Conservation (phyloP, 2,888 invertebrate genomes). For the Scelioninae gen. 1 region DNA sequence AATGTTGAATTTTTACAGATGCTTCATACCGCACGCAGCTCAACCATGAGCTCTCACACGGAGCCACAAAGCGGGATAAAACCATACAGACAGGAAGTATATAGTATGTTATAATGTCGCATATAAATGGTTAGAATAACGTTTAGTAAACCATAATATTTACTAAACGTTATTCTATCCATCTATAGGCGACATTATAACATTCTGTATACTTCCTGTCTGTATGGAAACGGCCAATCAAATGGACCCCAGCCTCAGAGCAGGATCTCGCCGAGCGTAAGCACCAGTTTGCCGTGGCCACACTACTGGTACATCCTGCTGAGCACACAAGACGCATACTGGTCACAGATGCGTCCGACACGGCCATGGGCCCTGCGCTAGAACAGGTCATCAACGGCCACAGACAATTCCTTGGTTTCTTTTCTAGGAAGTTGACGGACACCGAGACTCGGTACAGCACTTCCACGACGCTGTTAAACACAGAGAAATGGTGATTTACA, state of each 20-base stretch:
- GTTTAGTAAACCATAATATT: too few relatives aligned
- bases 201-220: too few relatives aligned
- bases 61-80: background rate
- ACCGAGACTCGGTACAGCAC: background rate
- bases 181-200: too few relatives aligned
- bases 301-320: background rate
- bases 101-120: too few relatives aligned
- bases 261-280: background rate
- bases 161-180: too few relatives aligned
- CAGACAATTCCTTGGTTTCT: conserved; percentile 36
- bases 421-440: conserved; percentile 12
- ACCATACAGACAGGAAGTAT: too few relatives aligned
- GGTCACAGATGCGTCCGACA: conserved; percentile 47
- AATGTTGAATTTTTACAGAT: background rate
- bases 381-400: conserved; percentile 15
- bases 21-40: background rate
- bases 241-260: background rate
- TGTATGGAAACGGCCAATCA: background rate
- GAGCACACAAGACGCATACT: conserved; percentile 17
- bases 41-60: too few relatives aligned
- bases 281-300: background rate
- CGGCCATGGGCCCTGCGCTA: conserved; percentile 41
- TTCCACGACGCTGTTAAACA: background rate
- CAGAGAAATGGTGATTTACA: background rate
- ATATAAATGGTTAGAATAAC: too few relatives aligned